Evolutionary conservation across 2,113 vertebrate genomes (phyloP).

Genomic region (Lophura nycthemera): DNA sequence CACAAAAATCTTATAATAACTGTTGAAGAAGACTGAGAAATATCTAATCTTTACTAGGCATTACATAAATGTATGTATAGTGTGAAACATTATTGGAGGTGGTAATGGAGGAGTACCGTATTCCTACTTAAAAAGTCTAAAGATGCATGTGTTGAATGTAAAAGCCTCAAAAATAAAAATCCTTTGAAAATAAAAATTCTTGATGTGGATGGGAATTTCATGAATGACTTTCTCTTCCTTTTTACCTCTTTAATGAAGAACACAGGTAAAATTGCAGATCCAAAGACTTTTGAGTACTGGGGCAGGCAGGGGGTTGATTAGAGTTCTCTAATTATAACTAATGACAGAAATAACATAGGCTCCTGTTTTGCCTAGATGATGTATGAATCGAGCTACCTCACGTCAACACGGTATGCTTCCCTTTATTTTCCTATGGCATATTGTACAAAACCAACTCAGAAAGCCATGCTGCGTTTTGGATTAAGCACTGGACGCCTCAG

Average conservation of each 20-base stretch:
- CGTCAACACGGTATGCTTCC: neutral
- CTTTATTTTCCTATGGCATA: neutral
- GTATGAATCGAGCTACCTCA: neutral
- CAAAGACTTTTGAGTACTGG: slow-evolving; percentile 49
- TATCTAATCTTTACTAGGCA: neutral
- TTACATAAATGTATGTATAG: neutral
- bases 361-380: slow-evolving; percentile 45
- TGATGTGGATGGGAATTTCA: slow-evolving; percentile 33
- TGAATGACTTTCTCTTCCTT: slow-evolving; percentile 53
- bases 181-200: neutral
- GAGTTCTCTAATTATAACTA: slow-evolving; percentile 68
- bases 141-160: neutral
- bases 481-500: neutral
- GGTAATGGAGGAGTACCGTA: neutral
- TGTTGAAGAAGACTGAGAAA: neutral
- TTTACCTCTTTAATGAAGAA: slow-evolving; percentile 44
- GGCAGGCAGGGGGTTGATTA: slow-evolving; percentile 71
- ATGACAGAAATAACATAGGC: slow-evolving; percentile 65
- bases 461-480: neutral
- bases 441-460: neutral
- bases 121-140: neutral
- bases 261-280: slow-evolving; percentile 59
- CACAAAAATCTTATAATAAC: neutral
- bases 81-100: neutral
- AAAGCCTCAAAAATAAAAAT: neutral